phyloP scores from a whole-genome alignment of 1,140 invertebrate genomes.

The Contarinia nasturtii region DNA sequence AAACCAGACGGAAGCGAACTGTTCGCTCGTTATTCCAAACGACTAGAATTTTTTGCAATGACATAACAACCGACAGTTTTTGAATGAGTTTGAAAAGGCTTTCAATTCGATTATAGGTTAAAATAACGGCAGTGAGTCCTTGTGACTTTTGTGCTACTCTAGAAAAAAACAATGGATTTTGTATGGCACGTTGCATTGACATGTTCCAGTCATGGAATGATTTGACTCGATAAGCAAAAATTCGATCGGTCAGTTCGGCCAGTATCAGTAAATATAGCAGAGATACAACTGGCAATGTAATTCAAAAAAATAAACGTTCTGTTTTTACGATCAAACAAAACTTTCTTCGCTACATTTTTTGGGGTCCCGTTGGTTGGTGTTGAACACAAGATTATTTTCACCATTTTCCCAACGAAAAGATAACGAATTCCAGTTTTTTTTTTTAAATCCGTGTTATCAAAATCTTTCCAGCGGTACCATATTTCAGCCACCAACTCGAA shows the following conservation, averaged over 20 bases:
- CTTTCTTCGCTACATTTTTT: too few relatives aligned
- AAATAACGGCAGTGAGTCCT: constrained; percentile 82
- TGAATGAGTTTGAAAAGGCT: constrained; percentile 71
- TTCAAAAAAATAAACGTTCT: constrained; percentile 47
- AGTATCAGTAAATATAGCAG: constrained; percentile 69
- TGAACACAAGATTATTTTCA: constrained; percentile 78
- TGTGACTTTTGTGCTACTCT: constrained; percentile 60
- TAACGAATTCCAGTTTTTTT: too few relatives aligned
- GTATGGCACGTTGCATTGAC: constrained; percentile 39
- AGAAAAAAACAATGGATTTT: constrained; percentile 68
- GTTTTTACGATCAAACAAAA: constrained; percentile 68
- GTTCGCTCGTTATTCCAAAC: constrained; percentile 92
- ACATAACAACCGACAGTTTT: constrained; percentile 62
- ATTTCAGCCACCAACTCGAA: too few relatives aligned
- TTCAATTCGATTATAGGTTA: constrained; percentile 79
- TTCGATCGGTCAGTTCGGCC: constrained; percentile 77
- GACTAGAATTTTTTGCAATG: constrained; percentile 69
- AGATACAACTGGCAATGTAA: constrained; percentile 66
- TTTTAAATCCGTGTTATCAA: too few relatives aligned
- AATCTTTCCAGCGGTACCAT: too few relatives aligned
- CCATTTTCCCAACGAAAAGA: constrained; percentile 71
- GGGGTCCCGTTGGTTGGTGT: too few relatives aligned
- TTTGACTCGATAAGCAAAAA: constrained; percentile 63
- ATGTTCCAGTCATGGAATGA: constrained; percentile 80
- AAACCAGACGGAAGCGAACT: too few relatives aligned